These are phyloP conservation scores for Archocentrus centrarchus DNA, from an alignment of 2,113 vertebrate genomes.

Conservation along the genomic window DNA sequence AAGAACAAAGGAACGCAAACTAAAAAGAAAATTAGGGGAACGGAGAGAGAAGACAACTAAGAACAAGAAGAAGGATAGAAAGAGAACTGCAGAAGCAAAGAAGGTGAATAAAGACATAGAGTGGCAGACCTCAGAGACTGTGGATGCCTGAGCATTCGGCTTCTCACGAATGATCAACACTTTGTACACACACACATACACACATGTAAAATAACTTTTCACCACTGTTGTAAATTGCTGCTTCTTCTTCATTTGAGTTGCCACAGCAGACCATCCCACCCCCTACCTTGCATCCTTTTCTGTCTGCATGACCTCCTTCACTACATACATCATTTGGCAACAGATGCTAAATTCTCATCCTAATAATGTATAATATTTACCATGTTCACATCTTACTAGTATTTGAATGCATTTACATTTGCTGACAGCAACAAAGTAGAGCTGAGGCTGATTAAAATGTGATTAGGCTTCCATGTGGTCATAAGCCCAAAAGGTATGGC, in stretches of 20 bases:
- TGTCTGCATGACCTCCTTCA: not conserved
- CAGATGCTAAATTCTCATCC: not conserved
- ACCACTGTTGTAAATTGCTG: not conserved
- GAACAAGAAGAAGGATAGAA: not conserved
- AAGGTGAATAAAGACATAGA: not conserved
- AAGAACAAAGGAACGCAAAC: not conserved
- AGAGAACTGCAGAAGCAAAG: not conserved
- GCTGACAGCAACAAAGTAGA: not conserved
- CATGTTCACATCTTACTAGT: not conserved
- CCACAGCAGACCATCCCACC: not conserved
- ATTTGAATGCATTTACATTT: not conserved
- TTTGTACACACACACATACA: no score
- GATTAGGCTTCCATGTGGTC: not conserved
- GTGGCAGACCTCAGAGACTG: not conserved
- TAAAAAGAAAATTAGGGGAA: constrained; percentile 4
- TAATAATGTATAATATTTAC: not conserved
- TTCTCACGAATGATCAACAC: not conserved
- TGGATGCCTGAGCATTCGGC: not conserved
- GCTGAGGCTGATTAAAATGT: not conserved
- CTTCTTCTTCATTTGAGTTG: not conserved
- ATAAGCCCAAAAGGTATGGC: not conserved
- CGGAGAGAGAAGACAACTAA: not conserved
- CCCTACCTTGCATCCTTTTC: not conserved
- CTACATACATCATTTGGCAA: no score
- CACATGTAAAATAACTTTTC: not conserved